Evolutionary conservation across 2,888 invertebrate species (phyloP).

Genomic region (Subacronicta megacephala): DNA sequence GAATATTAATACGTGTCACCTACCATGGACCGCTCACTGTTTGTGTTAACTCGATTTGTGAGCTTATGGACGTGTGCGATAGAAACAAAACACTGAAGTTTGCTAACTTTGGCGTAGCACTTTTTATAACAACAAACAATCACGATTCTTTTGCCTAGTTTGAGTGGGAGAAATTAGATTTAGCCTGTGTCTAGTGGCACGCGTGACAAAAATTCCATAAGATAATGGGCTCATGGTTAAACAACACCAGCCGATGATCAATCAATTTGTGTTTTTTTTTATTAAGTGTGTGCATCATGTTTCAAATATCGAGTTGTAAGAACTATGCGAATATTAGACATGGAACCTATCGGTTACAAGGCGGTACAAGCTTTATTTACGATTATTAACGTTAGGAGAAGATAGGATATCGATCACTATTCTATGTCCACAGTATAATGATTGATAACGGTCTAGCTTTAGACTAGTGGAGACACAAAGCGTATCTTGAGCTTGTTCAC

Average conservation of each 20-base stretch:
- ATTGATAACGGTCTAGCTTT: constrained; percentile 25
- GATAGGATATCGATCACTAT: constrained; percentile 24
- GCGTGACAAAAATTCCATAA: too few relatives aligned
- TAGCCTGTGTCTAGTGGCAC: background rate
- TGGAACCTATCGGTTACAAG: too few relatives aligned
- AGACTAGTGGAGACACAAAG: constrained; percentile 4
- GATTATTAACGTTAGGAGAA: background rate
- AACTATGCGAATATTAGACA: too few relatives aligned
- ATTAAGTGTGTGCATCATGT: too few relatives aligned
- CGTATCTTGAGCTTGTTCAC: background rate
- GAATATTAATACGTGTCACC: constrained; percentile 35
- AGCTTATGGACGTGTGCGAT: constrained; percentile 3
- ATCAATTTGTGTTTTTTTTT: too few relatives aligned
- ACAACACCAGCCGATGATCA: too few relatives aligned
- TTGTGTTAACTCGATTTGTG: constrained; percentile 1
- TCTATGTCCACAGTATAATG: constrained; percentile 11
- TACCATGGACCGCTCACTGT: background rate
- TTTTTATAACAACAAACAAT: background rate
- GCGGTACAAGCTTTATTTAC: too few relatives aligned
- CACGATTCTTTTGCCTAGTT: background rate
- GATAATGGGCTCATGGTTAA: too few relatives aligned
- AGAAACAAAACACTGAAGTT: constrained; percentile 11
- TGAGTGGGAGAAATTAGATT: background rate
- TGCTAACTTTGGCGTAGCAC: background rate
- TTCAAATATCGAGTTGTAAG: too few relatives aligned